Base-by-base conservation (phyloP, 1,140 invertebrate genomes). In the Heliconius himera region DNA sequence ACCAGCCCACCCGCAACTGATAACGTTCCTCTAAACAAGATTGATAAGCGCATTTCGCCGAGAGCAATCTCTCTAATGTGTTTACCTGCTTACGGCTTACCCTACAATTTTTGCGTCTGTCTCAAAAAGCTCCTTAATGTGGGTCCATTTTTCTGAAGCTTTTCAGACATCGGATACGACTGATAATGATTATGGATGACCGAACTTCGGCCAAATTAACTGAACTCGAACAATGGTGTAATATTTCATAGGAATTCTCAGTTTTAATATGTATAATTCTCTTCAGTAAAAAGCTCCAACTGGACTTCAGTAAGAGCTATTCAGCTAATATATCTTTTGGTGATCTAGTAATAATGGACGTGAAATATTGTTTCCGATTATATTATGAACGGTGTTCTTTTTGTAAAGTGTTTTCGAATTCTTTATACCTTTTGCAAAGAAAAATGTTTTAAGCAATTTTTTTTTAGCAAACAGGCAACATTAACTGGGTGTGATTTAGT, bases 51-150 rank as follows among this genome's bases (percentile, higher is more conserved):
- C 71, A 56, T 78, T 78, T 74, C 76, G 36, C 26, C 6, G 72
- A 54, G 71, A 74, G 84, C 83, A 91, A 91, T 91, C 85, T 83
- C 80, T 72, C 87, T 92, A 91, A 92, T 92, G 90, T 91, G 89
- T 92, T 92, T 92, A 90, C 90, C 87, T 88, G 86, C 86, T 89
- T 84, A 66, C 26, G 20, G 3, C 3, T 11, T 26, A 70, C 80
- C 81, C 78, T 74, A 29, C 76, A 75, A 85, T 79, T 84, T 86
- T 84, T 83, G 77, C 77, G 79, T 78, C 81, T 85, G 83, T 84
- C 85, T 79, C 81, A 83, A 87, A 87, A 84, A 86, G 87, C 79
- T 85, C 84, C 84, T 80, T 88, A 86, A 89, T 87, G 85, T 54
- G 77, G 70, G 49, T 33, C 85, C 82, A 90, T 90, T 89, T 87